Evolutionary conservation across 2,888 invertebrate genomes (phyloP), one percentile per base, ranked within the genome.

Genomic region (Cerceris rybyensis): DNA sequence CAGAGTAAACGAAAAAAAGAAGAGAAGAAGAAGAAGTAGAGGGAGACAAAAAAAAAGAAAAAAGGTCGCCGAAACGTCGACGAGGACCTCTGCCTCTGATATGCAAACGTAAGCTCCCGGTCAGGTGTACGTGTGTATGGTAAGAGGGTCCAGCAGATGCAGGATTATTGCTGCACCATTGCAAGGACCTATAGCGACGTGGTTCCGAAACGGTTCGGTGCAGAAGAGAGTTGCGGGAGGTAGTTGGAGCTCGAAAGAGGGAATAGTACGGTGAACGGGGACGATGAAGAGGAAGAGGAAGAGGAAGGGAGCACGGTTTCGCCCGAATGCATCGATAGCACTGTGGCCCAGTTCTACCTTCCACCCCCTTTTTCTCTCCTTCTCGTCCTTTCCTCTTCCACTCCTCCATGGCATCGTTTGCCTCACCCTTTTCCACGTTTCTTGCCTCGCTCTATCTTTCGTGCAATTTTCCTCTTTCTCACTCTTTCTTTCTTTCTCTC

Each of bases 281-380:
- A 66, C 66, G 71, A 49, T 49, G 75, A 77, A 83, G 80, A 76
- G 69, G 57, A 68, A 50, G 66, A 68, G 57, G 71, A 73, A 75
- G 78, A 81, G 77, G 85, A 82, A 75, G 80, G 78, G 78, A 81
- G 78, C 74, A 73, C 80, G 80, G 80, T 86, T 84, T 86, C 83
- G 65, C 81, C 81, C 81, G 85, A 88, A 86, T 88, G 85, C 88
- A 88, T 88, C 86, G 88, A 89, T 88, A 89, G 80, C 82, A 83
- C 78, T 78, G 81, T 87, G 87, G 84, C 87, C 87, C 83, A 88
- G 86, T 89, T 89, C 84, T 83, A 77, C 71, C 64, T 71, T 63
- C 52, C 75, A 68, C 65, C 57, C 70, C 59, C 78, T 68, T 61
- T 71, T 75, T 72, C 63, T 69, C 28, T 39, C 58, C n/a, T 65